Evolutionary conservation across 2,888 invertebrate genomes (phyloP), one percentile per base, ranked within the genome.

Genomic region (Scaptomyza flava): DNA sequence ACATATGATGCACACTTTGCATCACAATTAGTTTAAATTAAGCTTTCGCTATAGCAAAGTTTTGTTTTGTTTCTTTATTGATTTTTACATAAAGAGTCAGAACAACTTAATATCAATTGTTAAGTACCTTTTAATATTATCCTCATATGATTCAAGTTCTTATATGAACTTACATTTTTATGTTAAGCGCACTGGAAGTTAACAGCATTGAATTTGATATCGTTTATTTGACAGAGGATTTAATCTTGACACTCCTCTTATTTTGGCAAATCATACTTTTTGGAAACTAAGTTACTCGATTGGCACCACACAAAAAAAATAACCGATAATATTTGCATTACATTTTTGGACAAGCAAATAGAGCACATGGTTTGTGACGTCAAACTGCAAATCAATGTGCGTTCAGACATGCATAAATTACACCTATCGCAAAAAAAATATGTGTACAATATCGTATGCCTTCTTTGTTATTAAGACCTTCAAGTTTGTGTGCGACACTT

Each of bases 21-120:
- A 75, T 75, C 50, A 36, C 64, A 75, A 77, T 64, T 27, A 64
- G 72, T 56, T 71, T 11, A n/a, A 23, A 11, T n/a, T 58, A 43
- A 42, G 27, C n/a, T 58, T 41, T 20, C 6, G n/a, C 8, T 51
- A 33, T 36, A 17, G 34, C 6, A 11, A 34, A 43, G 14, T 48
- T 7, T 14, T 14, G 7, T 33, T 12, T 17, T 2, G 34, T 38
- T 33, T 30, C 12, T 34, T 3, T 7, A 23, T 7, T 11, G 12
- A 63, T 6, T 17, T 34, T 20, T 11, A 6, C 9, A 41, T 48
- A 0, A 33, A 23, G 6, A 38, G 30, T 7, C 12, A n/a, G 36
- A 36, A 36, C n/a, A 12, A 36, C 11, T 34, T 34, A 12, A 12
- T 12, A 11, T 12, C 33, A 12, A 17, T 17, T 17, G 17, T 17